Conservation (phyloP, 2,888 invertebrate species). For the Spilosoma lubricipeda region DNA sequence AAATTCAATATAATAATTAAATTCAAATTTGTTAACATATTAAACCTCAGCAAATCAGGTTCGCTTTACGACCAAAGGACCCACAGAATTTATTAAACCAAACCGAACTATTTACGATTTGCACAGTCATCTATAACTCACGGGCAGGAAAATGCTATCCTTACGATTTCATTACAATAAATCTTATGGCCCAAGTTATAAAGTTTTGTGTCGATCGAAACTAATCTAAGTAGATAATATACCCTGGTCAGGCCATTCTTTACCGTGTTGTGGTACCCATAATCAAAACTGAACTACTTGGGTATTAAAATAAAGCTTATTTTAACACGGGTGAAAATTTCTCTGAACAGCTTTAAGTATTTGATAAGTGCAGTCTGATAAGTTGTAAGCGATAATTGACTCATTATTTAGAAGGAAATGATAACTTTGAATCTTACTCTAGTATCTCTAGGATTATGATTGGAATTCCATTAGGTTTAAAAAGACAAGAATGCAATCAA, state of each 20-base stretch:
- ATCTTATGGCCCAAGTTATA: slow-evolving; percentile 73
- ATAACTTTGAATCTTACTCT: slow-evolving; percentile 59
- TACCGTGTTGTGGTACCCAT: slow-evolving; percentile 51
- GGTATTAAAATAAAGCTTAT: slow-evolving; percentile 41
- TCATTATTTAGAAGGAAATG: slow-evolving; percentile 70
- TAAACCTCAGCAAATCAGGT: slow-evolving; percentile 54
- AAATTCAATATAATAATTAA: slow-evolving; percentile 49
- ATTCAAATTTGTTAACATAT: slow-evolving; percentile 49
- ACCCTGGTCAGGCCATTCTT: slow-evolving; percentile 70
- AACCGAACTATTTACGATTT: slow-evolving; percentile 73
- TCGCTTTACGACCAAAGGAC: slow-evolving; percentile 56
- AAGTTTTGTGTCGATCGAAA: slow-evolving; percentile 76
- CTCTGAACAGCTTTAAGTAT: slow-evolving; percentile 56
- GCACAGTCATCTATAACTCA: slow-evolving; percentile 68
- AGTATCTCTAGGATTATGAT: slow-evolving; percentile 49
- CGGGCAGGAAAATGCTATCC: slow-evolving; percentile 75
- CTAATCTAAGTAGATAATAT: slow-evolving; percentile 76
- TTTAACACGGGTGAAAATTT: slow-evolving; percentile 37
- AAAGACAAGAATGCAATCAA: slow-evolving; percentile 31
- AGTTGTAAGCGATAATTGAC: slow-evolving; percentile 70
- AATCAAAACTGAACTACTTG: slow-evolving; percentile 53
- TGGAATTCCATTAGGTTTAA: slow-evolving; percentile 46
- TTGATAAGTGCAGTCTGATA: slow-evolving; percentile 71
- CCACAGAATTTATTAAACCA: slow-evolving; percentile 67
- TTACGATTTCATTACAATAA: slow-evolving; percentile 81